Conservation (phyloP, 2,797 vertebrate genomes). For the Sternotherus odoratus region DNA sequence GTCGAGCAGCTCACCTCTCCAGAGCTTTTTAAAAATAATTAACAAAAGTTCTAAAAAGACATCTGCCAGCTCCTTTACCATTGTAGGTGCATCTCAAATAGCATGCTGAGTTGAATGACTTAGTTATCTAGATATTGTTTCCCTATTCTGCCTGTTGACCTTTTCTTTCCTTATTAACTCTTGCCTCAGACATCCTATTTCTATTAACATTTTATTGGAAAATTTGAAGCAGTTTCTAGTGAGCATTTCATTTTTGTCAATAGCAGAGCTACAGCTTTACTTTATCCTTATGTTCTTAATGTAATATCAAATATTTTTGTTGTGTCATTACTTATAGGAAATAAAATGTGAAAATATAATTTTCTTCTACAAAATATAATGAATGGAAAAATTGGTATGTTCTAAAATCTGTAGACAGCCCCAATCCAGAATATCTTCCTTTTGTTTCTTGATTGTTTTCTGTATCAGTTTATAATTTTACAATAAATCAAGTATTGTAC, state of each 20-base stretch:
- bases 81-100: neutral
- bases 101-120: neutral
- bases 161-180: neutral
- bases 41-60: neutral
- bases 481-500: accelerated
- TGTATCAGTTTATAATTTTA: neutral
- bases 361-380: neutral
- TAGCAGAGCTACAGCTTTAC: neutral
- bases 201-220: neutral
- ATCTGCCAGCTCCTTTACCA: accelerated
- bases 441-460: neutral
- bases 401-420: neutral
- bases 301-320: neutral
- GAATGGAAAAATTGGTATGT: accelerated
- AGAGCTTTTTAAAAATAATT: neutral
- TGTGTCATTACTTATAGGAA: neutral
- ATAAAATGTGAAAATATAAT: neutral
- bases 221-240: neutral
- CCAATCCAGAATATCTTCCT: accelerated
- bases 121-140: accelerated
- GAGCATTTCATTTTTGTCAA: neutral
- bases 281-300: neutral
- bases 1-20: neutral
- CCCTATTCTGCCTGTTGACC: neutral
- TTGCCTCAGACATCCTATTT: neutral